Conservation (phyloP, 2,888 invertebrate species). For the Pyrrhosoma nymphula region DNA sequence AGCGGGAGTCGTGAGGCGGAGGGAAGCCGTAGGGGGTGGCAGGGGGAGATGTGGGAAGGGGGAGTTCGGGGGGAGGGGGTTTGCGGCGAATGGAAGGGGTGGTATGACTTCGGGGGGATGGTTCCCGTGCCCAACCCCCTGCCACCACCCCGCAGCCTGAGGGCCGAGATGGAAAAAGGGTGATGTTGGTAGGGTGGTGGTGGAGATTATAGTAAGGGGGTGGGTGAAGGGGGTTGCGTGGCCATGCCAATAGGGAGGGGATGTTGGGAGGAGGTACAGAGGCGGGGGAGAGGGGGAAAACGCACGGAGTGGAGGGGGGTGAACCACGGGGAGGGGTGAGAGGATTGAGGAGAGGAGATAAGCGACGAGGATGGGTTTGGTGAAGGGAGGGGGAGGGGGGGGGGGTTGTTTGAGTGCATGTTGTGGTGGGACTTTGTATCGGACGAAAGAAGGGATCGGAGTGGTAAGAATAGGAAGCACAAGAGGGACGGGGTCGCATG, state of each 20-base stretch:
- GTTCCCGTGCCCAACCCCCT: neutral
- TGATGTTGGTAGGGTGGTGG: neutral
- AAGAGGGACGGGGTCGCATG: constrained; percentile 37
- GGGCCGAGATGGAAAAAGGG: neutral
- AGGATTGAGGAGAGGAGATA: neutral
- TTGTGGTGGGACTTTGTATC: neutral
- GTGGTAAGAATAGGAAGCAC: neutral
- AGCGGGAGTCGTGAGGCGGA: constrained; percentile 30
- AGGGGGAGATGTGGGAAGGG: neutral
- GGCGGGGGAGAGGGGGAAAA: neutral
- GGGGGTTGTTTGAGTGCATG: neutral
- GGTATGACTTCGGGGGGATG: constrained; percentile 1
- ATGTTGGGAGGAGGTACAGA: neutral
- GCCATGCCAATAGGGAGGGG: neutral
- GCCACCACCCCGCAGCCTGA: neutral
- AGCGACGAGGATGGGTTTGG: neutral
- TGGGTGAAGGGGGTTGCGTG: neutral
- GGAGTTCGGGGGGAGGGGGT: neutral
- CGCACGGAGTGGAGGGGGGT: neutral
- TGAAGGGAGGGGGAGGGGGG: constrained; percentile 6
- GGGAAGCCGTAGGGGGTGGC: neutral
- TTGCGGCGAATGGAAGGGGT: neutral
- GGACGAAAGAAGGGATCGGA: neutral
- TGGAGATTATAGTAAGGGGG: neutral
- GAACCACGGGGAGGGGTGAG: neutral